Base-by-base conservation (phyloP, 2,797 vertebrate genomes). In the Naso thynnoides region DNA sequence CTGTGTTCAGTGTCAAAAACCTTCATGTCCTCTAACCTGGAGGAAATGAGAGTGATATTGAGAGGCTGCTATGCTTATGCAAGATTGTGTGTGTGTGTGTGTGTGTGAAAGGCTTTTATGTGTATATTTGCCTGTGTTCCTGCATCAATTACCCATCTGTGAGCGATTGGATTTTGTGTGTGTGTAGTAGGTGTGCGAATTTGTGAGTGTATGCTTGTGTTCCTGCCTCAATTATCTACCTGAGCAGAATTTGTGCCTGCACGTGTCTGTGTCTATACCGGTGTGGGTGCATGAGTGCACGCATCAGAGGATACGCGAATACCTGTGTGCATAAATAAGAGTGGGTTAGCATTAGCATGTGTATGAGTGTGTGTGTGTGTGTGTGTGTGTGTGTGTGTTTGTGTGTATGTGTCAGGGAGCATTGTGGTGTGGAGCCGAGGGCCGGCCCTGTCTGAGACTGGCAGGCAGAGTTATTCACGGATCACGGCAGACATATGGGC, bases 401-500 rank as follows among this genome's bases (percentile, higher is more conserved):
- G 57, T 60, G 55, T 70, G 14, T 81, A 78, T 83, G 78, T 75
- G 78, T 76, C 65, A 68, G 75, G 41, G 75, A 78, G 82, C 66
- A 62, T 74, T 1, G 81, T 54, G 13, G 82, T 69, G 82, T 76
- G 76, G 47, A 85, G 73, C 81, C 73, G 69, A 74, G 82, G 85
- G 68, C 78, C 70, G 45, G 79, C 69, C 79, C 74, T 77, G 87
- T 89, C 85, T 89, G 81, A 87, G 86, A 84, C 86, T 86, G 88
- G 88, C 88, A 87, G 87, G 83, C 85, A 86, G 82, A 87, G 91
- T 92, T 92, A 91, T 92, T 92, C 92, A 93, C 91, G 92, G 90
- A 93, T 92, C 91, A 92, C 89, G 23, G 91, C 88, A 89, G 91
- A 92, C 90, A 91, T 90, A 92, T 87, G 91, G 91, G 88, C 85